Evolutionary conservation across 1,140 invertebrate species (phyloP).

Genomic region (Euura lappo): DNA sequence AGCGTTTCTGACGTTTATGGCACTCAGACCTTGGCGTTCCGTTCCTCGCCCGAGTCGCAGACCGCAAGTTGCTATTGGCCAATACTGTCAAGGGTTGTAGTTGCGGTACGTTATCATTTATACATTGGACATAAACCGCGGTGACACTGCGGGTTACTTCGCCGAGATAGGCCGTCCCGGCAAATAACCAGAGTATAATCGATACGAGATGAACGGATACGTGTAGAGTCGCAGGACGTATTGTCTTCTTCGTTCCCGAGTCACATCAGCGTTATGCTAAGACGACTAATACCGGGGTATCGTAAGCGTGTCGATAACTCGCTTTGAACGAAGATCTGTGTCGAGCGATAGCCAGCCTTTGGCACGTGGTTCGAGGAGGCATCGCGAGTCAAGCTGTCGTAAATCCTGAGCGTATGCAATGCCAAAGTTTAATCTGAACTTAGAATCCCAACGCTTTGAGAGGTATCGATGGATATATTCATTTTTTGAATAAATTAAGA

Average conservation of each 20-base stretch:
- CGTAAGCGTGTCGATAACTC: not conserved
- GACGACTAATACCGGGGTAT: not conserved
- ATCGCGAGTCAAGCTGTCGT: too few relatives aligned
- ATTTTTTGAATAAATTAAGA: too few relatives aligned
- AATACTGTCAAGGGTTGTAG: not conserved
- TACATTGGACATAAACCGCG: not conserved
- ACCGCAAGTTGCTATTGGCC: not conserved
- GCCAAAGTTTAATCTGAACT: too few relatives aligned
- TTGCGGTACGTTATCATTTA: not conserved
- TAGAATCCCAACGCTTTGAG: too few relatives aligned
- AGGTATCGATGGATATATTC: too few relatives aligned
- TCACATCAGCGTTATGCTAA: not conserved
- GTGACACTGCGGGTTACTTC: not conserved
- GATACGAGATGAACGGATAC: too few relatives aligned
- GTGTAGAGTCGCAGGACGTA: too few relatives aligned
- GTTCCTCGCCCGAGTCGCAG: not conserved
- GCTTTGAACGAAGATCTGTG: conserved; percentile 51
- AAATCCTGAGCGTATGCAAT: too few relatives aligned
- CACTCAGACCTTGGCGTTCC: not conserved
- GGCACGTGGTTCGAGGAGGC: too few relatives aligned
- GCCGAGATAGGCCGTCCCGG: too few relatives aligned
- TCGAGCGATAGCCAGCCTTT: conserved; percentile 33
- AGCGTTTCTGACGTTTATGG: not conserved
- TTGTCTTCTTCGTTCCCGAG: too few relatives aligned
- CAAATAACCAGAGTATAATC: too few relatives aligned